These are phyloP conservation scores for Rhagoletis pomonella DNA, from an alignment of 1,140 invertebrate genomes.

Conservation along the genomic window DNA sequence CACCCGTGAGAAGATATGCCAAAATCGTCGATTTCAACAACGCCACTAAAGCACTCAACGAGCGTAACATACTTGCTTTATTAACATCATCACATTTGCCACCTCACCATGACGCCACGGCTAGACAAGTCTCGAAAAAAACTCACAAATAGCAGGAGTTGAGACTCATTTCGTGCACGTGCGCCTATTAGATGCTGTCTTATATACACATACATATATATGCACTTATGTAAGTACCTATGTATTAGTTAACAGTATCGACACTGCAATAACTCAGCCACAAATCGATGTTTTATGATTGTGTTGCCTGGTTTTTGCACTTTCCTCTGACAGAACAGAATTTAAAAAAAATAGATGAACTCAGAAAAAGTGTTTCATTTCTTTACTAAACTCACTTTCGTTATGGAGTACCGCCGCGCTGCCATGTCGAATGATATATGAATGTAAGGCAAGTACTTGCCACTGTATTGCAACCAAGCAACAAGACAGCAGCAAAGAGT, in stretches of 20 bases:
- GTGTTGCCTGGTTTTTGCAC: background rate
- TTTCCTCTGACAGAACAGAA: background rate
- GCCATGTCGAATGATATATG: constrained; percentile 14
- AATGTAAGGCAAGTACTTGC: background rate
- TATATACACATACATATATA: no score
- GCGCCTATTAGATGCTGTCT: no score
- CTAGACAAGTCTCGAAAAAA: background rate
- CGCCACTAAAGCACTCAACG: background rate
- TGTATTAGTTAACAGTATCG: background rate
- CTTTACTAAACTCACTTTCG: constrained; percentile 40
- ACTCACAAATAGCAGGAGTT: background rate
- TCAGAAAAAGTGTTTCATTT: background rate
- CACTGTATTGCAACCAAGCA: background rate
- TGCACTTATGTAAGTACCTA: background rate
- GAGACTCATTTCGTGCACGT: no score
- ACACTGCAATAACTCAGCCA: constrained; percentile 53
- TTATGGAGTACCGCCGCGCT: constrained; percentile 24
- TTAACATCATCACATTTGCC: background rate
- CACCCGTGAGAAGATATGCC: background rate
- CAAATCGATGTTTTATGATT: constrained; percentile 54
- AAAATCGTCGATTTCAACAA: background rate
- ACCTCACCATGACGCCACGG: background rate
- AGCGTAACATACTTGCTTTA: background rate
- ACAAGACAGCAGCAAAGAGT: background rate
- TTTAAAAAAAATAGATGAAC: background rate